Evolutionary conservation across 2,113 vertebrate genomes (phyloP).

Genomic region (Gracilinanus agilis): DNA sequence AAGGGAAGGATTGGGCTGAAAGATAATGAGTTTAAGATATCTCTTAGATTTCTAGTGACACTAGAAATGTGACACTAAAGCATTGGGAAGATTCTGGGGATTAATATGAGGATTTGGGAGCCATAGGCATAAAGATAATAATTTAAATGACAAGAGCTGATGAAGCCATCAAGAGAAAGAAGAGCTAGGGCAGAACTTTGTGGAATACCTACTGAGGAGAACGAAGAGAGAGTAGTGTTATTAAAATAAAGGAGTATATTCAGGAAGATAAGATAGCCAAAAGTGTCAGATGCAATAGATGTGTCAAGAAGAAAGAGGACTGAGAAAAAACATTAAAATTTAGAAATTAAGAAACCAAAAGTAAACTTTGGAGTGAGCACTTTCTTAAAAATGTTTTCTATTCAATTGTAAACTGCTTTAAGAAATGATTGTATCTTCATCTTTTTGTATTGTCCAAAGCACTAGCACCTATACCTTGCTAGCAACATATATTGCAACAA

Average conservation of each 20-base stretch:
- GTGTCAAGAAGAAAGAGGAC: neutral
- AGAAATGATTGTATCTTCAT: neutral
- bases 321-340: neutral
- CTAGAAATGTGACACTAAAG: neutral
- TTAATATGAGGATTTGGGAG: neutral
- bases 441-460: neutral
- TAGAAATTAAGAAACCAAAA: neutral
- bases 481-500: neutral
- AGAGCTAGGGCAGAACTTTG: neutral
- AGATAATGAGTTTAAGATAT: neutral
- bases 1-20: neutral
- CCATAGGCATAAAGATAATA: neutral
- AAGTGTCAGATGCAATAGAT: neutral
- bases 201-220: neutral
- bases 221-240: neutral
- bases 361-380: neutral
- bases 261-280: neutral
- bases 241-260: neutral
- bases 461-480: neutral
- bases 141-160: neutral
- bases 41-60: neutral
- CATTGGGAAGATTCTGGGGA: neutral
- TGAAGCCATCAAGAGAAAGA: neutral
- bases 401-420: neutral
- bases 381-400: neutral